Evolutionary conservation across 2,113 vertebrate species (phyloP), one percentile per base, ranked within the genome.

Genomic region (Chascanopsetta lugubris): DNA sequence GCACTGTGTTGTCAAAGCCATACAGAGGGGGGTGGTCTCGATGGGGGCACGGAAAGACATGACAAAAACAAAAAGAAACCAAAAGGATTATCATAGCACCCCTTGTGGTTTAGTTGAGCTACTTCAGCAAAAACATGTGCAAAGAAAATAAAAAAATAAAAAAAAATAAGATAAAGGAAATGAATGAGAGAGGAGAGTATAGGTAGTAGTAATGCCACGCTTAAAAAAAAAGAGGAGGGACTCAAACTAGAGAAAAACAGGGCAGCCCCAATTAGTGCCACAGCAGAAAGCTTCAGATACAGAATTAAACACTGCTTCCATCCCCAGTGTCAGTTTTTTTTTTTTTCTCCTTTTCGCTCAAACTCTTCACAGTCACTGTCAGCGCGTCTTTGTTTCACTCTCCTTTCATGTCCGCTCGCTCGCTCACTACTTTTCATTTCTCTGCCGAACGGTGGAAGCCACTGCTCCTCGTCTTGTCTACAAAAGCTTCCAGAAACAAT

Each of bases 401-500:
- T 71, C 67, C 71, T 80, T 86, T 79, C 64, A 84, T 71, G 81
- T 81, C 57, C n/a, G n/a, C n/a, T n/a, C n/a, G n/a, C n/a, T n/a
- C 53, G 46, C 24, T 80, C 71, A 71, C 69, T 55, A 77, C 60
- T 61, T 85, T 83, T 84, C 26, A 48, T 79, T 80, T 77, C 75
- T 77, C 66, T 74, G 60, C 67, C 30, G n/a, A 73, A 70, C 53
- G 11, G 64, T 71, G 61, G 60, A 77, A 77, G 64, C 54, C 46
- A 55, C n/a, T n/a, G 69, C 13, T 22, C 38, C 51, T 76, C 63
- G 80, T 46, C 46, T 51, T 51, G 26, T 80, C 77, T 86, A 87
- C 78, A 85, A 81, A 90, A 80, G 70, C 81, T 38, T 45, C 47
- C 36, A 5, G 68, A 80, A 74, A 87, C 80, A 83, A 86, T 88